Evolutionary conservation across 2,113 vertebrate species (phyloP).

Genomic region (Gopherus evgoodei): DNA sequence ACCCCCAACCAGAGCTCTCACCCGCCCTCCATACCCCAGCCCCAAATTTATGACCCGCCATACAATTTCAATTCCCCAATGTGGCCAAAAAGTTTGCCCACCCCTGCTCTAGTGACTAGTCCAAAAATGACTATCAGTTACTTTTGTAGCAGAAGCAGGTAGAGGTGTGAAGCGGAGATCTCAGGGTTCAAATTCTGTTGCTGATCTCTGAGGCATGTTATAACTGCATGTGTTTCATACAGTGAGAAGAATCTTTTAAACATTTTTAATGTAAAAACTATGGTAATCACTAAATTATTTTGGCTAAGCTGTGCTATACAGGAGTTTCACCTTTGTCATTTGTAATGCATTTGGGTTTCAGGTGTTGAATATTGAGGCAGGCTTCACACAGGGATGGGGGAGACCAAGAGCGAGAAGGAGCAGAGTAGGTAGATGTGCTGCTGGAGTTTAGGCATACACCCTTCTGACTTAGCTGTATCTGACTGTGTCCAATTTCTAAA

Average conservation of each 20-base stretch:
- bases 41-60: no score
- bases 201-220: accelerated
- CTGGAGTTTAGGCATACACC: no score
- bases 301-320: no score
- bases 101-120: background rate
- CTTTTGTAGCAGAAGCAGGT: background rate
- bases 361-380: no score
- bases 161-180: background rate
- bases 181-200: background rate
- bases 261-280: background rate
- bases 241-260: no score
- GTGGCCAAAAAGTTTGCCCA: background rate
- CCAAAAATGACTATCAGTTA: background rate
- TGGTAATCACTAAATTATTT: background rate
- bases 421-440: accelerated
- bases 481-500: accelerated
- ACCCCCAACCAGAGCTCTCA: no score
- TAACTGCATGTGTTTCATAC: accelerated
- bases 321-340: no score
- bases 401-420: background rate
- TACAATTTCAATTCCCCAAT: no score
- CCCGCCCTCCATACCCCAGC: no score
- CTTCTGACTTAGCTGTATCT: background rate
- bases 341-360: no score
- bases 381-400: accelerated